Percentiles rank a stretch among this genome's conserved stretches.
phyloP scores from a whole-genome alignment of 30 jellyfish, hydroid and myxozoan species.

The Pelagia noctiluca region DNA sequence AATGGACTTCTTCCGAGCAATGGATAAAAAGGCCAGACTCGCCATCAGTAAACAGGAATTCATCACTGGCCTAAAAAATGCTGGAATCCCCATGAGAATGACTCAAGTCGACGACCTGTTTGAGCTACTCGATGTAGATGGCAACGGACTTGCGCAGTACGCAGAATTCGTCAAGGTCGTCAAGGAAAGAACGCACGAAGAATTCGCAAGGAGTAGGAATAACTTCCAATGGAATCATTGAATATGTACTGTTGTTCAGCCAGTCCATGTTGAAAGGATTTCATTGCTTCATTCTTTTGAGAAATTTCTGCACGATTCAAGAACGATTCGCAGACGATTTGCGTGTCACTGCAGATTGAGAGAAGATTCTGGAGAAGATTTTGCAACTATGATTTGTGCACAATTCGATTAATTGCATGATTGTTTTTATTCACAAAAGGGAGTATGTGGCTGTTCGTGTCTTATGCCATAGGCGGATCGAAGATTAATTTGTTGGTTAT shows the following conservation, averaged over 20 bases:
- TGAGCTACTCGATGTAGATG: constrained; percentile 52
- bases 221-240: constrained; percentile 71
- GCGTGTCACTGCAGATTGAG: too few relatives aligned
- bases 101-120: constrained; percentile 67
- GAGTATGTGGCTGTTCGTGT: too few relatives aligned
- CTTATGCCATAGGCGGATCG: too few relatives aligned
- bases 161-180: constrained; percentile 48
- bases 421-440: too few relatives aligned
- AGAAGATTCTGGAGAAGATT: too few relatives aligned
- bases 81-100: constrained; percentile 65
- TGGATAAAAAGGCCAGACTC: constrained; percentile 57
- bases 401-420: too few relatives aligned
- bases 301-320: too few relatives aligned
- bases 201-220: constrained; percentile 42
- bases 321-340: too few relatives aligned
- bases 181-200: constrained; percentile 61
- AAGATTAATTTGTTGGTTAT: too few relatives aligned
- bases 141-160: constrained; percentile 64
- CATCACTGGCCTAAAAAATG: constrained; percentile 43
- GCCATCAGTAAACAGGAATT: constrained; percentile 48
- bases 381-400: too few relatives aligned
- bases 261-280: too few relatives aligned
- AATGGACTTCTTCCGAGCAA: constrained; percentile 67
- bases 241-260: neutral
- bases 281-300: too few relatives aligned